A percentile compares a stretch with the other conserved stretches of the same genome.
These are phyloP conservation scores for Lepilemur septentrionalis DNA, from an alignment of 2,797 vertebrate genomes.

Conservation along the genomic window DNA sequence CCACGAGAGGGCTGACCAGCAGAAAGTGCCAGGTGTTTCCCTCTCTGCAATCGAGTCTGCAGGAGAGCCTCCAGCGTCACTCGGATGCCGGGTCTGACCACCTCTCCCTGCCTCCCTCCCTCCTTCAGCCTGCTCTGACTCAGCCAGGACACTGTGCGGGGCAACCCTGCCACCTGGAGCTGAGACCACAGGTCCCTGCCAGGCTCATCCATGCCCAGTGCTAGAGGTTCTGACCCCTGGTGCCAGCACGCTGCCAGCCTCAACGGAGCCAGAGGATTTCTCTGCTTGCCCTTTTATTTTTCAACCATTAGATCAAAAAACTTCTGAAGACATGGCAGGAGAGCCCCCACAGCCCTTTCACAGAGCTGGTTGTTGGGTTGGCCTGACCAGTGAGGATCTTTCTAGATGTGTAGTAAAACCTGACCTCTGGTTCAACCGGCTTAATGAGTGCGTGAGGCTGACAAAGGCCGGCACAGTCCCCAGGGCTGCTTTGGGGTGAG, in stretches of 20 bases:
- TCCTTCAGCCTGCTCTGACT: neutral
- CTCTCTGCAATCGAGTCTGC: neutral
- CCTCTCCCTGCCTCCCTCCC: neutral
- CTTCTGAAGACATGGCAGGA: neutral
- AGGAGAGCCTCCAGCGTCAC: fast-evolving
- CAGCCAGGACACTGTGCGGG: neutral
- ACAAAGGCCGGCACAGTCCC: slow-evolving; percentile 67
- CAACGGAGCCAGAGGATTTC: neutral
- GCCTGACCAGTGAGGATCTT: slow-evolving; percentile 69
- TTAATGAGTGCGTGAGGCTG: slow-evolving; percentile 75
- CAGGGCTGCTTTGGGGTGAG: slow-evolving; percentile 73
- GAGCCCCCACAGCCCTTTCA: neutral
- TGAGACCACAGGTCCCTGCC: fast-evolving
- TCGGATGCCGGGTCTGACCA: neutral
- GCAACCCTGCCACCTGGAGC: fast-evolving
- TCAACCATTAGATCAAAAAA: neutral
- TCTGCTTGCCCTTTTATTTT: fast-evolving
- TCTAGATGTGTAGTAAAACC: slow-evolving; percentile 71
- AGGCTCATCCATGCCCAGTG: fast-evolving
- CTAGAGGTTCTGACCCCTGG: neutral
- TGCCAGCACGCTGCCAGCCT: fast-evolving
- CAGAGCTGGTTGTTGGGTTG: slow-evolving; percentile 36
- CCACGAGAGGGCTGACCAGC: fast-evolving
- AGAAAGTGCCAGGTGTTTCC: fast-evolving
- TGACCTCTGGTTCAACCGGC: slow-evolving; percentile 79